These are phyloP conservation scores for Dallia pectoralis DNA, from an alignment of 2,797 vertebrate species.

Conservation along the genomic window DNA sequence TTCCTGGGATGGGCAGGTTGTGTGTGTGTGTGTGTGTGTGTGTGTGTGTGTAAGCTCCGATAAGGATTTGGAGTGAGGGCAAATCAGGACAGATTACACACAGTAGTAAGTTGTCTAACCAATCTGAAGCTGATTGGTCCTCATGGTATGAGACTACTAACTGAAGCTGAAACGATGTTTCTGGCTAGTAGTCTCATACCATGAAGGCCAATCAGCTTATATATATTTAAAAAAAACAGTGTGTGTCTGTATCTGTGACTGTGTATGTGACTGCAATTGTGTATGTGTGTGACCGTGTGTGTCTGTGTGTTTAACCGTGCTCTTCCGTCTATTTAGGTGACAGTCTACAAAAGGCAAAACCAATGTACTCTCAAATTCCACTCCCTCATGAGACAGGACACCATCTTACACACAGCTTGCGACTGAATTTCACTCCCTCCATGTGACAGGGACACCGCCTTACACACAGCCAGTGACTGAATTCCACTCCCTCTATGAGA, in stretches of 20 bases:
- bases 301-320: neutral
- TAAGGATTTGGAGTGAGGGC: constrained; percentile 1
- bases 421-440: neutral
- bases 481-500: neutral
- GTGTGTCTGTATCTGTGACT: too few species aligned
- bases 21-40: constrained; percentile 10
- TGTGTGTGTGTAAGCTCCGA: constrained; percentile 20
- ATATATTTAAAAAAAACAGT: too few species aligned
- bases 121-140: neutral
- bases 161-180: neutral
- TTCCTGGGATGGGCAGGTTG: neutral
- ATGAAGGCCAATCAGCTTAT: too few species aligned
- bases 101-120: neutral
- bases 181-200: neutral
- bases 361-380: constrained; percentile 15
- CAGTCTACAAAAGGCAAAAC: constrained; percentile 21
- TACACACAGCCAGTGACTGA: neutral
- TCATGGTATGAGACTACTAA: neutral
- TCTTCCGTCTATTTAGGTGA: constrained; percentile 3
- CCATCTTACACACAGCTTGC: constrained; percentile 15
- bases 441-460: constrained; percentile 35
- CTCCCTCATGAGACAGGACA: constrained; percentile 33
- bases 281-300: neutral
- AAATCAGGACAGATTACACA: neutral
- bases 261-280: neutral